Evolutionary conservation across 1,140 invertebrate species (phyloP).

Genomic region (Doryteuthis pealeii): DNA sequence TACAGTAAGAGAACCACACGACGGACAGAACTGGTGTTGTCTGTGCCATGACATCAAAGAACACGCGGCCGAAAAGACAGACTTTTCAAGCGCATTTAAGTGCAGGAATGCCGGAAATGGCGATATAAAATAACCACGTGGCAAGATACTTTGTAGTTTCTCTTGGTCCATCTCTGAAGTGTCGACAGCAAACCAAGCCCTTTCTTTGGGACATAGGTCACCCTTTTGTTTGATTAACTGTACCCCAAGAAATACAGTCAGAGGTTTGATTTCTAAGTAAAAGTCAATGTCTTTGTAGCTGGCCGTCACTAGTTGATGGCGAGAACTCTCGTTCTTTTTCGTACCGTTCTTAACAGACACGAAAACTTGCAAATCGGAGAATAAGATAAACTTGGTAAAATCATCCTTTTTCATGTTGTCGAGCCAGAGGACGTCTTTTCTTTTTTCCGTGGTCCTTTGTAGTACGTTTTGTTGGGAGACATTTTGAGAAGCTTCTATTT

Average conservation of each 20-base stretch:
- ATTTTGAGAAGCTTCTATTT: slow-evolving; percentile 35
- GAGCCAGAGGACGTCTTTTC: slow-evolving; percentile 49
- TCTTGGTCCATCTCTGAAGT: slow-evolving; percentile 28
- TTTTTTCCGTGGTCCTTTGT: slow-evolving; percentile 44
- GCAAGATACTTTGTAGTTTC: slow-evolving; percentile 25
- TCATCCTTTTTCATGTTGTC: slow-evolving; percentile 32
- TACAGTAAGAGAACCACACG: slow-evolving; percentile 56
- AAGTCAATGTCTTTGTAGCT: slow-evolving; percentile 37
- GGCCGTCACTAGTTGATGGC: background rate
- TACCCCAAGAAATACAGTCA: slow-evolving; percentile 46
- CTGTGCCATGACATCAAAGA: slow-evolving; percentile 61
- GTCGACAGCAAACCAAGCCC: slow-evolving; percentile 54
- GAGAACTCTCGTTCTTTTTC: background rate
- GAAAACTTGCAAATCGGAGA: slow-evolving; percentile 35
- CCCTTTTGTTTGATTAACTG: slow-evolving; percentile 26
- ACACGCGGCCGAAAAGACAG: slow-evolving; percentile 56
- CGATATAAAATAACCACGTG: slow-evolving; percentile 32
- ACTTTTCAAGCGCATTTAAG: slow-evolving; percentile 44
- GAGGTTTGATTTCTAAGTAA: slow-evolving; percentile 29
- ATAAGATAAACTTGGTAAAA: slow-evolving; percentile 46
- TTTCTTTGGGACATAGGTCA: slow-evolving; percentile 21
- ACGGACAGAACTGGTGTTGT: slow-evolving; percentile 60
- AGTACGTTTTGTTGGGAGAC: slow-evolving; percentile 45
- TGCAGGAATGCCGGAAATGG: slow-evolving; percentile 41
- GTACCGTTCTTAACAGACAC: slow-evolving; percentile 9